Conservation (phyloP, 2,113 vertebrate genomes). For the Eleginops maclovinus region DNA sequence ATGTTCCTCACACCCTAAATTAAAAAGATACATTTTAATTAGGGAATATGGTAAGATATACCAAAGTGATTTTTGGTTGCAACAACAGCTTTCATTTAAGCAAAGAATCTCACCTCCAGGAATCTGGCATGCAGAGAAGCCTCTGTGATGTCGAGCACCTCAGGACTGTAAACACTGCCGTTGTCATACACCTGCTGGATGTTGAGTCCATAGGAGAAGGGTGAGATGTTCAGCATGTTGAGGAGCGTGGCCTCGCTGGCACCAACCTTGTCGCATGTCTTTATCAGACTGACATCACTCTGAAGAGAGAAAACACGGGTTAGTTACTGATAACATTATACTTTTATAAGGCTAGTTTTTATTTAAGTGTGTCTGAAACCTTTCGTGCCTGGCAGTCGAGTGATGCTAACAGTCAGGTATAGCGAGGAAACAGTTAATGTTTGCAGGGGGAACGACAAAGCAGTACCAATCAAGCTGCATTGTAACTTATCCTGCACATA, state of each 20-base stretch:
- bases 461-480: constrained; percentile 73
- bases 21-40: not conserved
- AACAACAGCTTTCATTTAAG: not conserved
- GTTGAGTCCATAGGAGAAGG: constrained; percentile 95
- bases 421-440: constrained; percentile 78
- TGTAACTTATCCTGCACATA: constrained; percentile 78
- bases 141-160: constrained; percentile 98
- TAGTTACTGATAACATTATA: too few relatives aligned
- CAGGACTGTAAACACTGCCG: constrained; percentile 97
- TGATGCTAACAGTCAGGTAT: constrained; percentile 68
- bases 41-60: not conserved
- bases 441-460: constrained; percentile 83
- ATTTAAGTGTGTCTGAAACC: constrained; percentile 83
- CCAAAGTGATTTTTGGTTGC: not conserved
- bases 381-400: constrained; percentile 68
- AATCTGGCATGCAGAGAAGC: constrained; percentile 92
- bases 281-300: constrained; percentile 96
- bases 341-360: too few relatives aligned
- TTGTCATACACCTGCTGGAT: constrained; percentile 99
- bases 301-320: constrained; percentile 43
- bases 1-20: constrained; percentile 95
- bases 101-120: constrained; percentile 87
- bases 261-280: constrained; percentile 95
- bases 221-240: constrained; percentile 99
- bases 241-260: constrained; percentile 97